Evolutionary conservation across 2,113 vertebrate genomes (phyloP), one percentile per base, ranked within the genome.

Genomic region (Procavia capensis): DNA sequence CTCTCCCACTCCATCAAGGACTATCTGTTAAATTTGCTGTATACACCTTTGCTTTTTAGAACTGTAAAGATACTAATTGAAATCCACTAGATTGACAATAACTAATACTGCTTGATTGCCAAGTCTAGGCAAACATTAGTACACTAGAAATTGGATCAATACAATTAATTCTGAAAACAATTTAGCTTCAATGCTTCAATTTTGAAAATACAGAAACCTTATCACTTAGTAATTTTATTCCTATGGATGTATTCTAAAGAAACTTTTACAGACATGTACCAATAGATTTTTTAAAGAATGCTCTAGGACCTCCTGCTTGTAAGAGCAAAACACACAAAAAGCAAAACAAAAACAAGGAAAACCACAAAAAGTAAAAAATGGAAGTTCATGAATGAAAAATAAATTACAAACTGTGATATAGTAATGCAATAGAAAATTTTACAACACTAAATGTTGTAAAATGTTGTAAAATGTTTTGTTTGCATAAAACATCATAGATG

Each of bases 271-370:
- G 50, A 54, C 50, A 54, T 36, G 6, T 1, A 63, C 34, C 22
- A 88, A 72, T 25, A 84, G n/a, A 79, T 25, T 64, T 79, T 90
- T 59, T 63, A 20, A 84, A 79, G 72, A 80, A 64, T 25, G 19
- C 25, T 39, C 6, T 31, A 74, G 14, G 8, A 5, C 3, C n/a
- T 59, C 36, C 74, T 74, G 6, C 27, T 96, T 66, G 50, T 79
- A 59, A 2, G 68, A 76, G 6, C 9, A 76, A 91, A 64, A 64
- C 5, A 57, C 3, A 50, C 43, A 54, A 24, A 63, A 83, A 83
- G 6, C 14, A 81, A 61, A 9, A 27, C 34, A 72, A 92, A 6
- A 93, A 34, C 19, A 89, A 47, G n/a, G n/a, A 41, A 59, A 68
- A 68, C 54, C 1, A 31, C 5, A 92, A 75, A 78, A 88, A 66